A percentile compares a stretch with the other conserved stretches of the same genome.
Evolutionary conservation across 1,140 invertebrate genomes (phyloP).

Genomic region (Zaprionus vittiger): DNA sequence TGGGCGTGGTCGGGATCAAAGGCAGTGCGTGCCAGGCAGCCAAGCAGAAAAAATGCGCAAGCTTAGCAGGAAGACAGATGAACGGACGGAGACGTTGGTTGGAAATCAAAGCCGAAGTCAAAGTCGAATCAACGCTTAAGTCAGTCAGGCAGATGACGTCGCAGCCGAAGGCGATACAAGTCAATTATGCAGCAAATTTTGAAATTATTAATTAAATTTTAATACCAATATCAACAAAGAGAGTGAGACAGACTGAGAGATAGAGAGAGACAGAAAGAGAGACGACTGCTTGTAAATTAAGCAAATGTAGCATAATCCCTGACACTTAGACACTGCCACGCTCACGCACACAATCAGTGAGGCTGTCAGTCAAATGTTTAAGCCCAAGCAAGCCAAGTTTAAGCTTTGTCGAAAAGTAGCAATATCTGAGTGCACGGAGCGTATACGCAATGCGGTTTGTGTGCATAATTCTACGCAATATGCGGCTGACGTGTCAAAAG

Average conservation of each 20-base stretch:
- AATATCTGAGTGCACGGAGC: slow-evolving; percentile 43
- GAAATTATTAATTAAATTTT: slow-evolving; percentile 76
- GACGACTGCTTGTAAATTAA: slow-evolving; percentile 42
- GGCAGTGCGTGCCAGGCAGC: slow-evolving; percentile 61
- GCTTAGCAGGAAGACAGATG: slow-evolving; percentile 39
- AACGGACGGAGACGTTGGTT: slow-evolving; percentile 2
- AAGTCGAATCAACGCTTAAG: slow-evolving; percentile 59
- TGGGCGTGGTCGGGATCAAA: slow-evolving; percentile 47
- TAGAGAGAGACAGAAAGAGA: slow-evolving; percentile 5
- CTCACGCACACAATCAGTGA: slow-evolving; percentile 7
- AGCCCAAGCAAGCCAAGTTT: slow-evolving; percentile 40
- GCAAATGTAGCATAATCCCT: slow-evolving; percentile 74
- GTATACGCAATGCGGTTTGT: slow-evolving; percentile 61
- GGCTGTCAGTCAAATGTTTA: slow-evolving; percentile 59
- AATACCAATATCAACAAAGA: slow-evolving; percentile 56
- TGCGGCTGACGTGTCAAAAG: slow-evolving; percentile 36
- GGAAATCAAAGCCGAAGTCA: slow-evolving; percentile 40
- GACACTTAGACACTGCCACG: slow-evolving; percentile 57
- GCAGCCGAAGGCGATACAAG: slow-evolving; percentile 65
- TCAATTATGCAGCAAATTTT: slow-evolving; percentile 68
- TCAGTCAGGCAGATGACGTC: slow-evolving; percentile 28
- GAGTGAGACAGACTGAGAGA: slow-evolving; percentile 11
- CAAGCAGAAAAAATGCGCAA: slow-evolving; percentile 70
- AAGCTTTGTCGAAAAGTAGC: slow-evolving; percentile 21
- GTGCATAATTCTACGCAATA: not conserved